Evolutionary conservation across 2,113 vertebrate species (phyloP).

Genomic region (Amphiprion ocellaris): DNA sequence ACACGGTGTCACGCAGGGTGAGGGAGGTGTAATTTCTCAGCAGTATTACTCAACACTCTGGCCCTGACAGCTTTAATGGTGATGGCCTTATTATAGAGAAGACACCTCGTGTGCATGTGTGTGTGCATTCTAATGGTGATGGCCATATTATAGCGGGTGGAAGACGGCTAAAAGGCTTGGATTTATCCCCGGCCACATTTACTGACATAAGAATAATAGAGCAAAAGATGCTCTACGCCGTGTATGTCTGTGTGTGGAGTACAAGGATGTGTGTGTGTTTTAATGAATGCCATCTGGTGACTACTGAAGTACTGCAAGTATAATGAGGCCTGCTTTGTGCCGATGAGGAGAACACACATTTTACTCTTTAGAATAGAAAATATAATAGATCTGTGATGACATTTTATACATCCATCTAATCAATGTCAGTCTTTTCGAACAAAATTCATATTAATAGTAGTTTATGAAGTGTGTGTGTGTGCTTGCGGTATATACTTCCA

Average conservation of each 20-base stretch:
- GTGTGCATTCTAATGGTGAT: conserved; percentile 74
- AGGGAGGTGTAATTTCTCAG: conserved; percentile 82
- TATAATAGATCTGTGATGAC: neutral
- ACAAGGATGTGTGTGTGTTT: conserved; percentile 6
- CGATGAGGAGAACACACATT: conserved; percentile 44
- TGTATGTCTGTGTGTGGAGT: conserved; percentile 28
- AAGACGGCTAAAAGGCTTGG: conserved; percentile 65
- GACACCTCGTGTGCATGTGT: conserved; percentile 41
- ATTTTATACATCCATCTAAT: neutral
- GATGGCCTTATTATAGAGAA: conserved; percentile 89
- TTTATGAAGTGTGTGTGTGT: neutral
- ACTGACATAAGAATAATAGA: conserved; percentile 71
- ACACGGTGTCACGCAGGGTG: conserved; percentile 57
- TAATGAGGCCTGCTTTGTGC: conserved; percentile 70
- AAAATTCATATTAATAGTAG: conserved; percentile 7
- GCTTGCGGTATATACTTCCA: conserved; percentile 42
- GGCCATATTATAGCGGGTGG: conserved; percentile 71
- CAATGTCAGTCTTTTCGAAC: conserved; percentile 4
- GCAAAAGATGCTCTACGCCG: conserved; percentile 30
- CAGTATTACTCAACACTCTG: conserved; percentile 83
- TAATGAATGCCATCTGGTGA: conserved; percentile 77
- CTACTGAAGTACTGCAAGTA: conserved; percentile 70
- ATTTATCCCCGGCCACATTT: conserved; percentile 60
- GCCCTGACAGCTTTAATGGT: conserved; percentile 87
- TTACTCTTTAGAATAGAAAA: neutral